A percentile compares a stretch with the other conserved stretches of the same genome.
Evolutionary conservation across 53 echinoderm and acorn worm species (phyloP).

Genomic region (Echinometra lucunter): DNA sequence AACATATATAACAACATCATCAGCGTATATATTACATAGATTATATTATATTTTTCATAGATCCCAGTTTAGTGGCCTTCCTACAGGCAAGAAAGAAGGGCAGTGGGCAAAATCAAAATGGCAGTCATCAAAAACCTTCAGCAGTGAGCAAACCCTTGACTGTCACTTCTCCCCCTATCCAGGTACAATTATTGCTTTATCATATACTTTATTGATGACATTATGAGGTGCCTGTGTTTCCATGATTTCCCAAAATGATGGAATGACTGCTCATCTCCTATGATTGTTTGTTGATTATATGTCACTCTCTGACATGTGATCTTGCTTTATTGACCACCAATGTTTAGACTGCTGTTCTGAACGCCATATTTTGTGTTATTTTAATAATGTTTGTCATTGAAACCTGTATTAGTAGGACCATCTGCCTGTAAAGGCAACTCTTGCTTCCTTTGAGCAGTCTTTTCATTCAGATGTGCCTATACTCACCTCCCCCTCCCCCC

Average conservation of each 20-base stretch:
- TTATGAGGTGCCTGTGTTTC: neutral
- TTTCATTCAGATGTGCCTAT: too few relatives aligned
- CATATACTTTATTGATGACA: neutral
- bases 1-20: too few relatives aligned
- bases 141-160: neutral
- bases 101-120: neutral
- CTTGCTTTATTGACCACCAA: neutral
- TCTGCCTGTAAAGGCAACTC: too few relatives aligned
- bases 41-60: neutral
- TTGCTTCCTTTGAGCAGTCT: too few relatives aligned
- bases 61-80: constrained; percentile 65
- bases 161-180: neutral
- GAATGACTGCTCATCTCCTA: neutral
- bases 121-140: neutral
- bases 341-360: too few relatives aligned
- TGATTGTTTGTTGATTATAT: neutral
- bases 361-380: neutral
- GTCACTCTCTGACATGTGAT: neutral
- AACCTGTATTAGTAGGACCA: too few relatives aligned
- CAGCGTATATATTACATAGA: too few relatives aligned
- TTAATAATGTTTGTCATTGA: too few relatives aligned
- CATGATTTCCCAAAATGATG: neutral
- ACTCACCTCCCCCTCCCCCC: too few relatives aligned
- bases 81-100: constrained; percentile 32
- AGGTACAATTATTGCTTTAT: neutral